phyloP scores from a whole-genome alignment of 1,140 invertebrate species.

The Caenorhabditis tropicalis region DNA sequence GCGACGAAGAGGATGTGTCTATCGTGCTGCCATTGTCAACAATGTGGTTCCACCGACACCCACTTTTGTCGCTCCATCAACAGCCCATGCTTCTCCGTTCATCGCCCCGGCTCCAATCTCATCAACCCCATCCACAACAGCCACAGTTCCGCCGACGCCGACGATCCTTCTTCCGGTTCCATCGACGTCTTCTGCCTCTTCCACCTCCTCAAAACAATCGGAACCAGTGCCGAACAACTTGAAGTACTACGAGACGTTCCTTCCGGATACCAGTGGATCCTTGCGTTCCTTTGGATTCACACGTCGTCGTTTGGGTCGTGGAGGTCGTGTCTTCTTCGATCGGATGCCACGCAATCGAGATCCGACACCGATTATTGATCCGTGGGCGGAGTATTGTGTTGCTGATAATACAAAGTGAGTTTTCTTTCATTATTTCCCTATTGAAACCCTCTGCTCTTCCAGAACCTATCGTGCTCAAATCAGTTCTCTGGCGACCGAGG shows the following conservation, averaged over 20 bases:
- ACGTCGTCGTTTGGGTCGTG: conserved; percentile 47
- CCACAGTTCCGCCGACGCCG: not conserved
- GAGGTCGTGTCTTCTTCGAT: conserved; percentile 48
- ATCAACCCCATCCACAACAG: not conserved
- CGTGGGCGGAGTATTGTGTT: not conserved
- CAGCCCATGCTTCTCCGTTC: not conserved
- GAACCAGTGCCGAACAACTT: not conserved
- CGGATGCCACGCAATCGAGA: not conserved
- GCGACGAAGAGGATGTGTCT: conserved; percentile 51
- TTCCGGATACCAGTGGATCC: not conserved
- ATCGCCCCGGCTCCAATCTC: not conserved
- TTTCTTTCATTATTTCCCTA: not conserved
- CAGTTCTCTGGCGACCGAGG: not conserved
- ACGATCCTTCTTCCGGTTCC: not conserved
- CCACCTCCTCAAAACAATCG: not conserved
- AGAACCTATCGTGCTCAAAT: conserved; percentile 3
- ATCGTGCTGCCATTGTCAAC: conserved; percentile 40
- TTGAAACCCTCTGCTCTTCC: no score
- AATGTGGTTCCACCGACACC: not conserved
- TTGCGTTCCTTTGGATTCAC: not conserved
- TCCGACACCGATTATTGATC: not conserved
- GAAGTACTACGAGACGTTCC: not conserved
- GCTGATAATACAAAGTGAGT: conserved; percentile 7
- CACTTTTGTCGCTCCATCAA: not conserved
- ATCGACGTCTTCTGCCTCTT: no score